These are phyloP conservation scores for Montifringilla adamsi DNA, from an alignment of 2,113 vertebrate species.

Conservation along the genomic window DNA sequence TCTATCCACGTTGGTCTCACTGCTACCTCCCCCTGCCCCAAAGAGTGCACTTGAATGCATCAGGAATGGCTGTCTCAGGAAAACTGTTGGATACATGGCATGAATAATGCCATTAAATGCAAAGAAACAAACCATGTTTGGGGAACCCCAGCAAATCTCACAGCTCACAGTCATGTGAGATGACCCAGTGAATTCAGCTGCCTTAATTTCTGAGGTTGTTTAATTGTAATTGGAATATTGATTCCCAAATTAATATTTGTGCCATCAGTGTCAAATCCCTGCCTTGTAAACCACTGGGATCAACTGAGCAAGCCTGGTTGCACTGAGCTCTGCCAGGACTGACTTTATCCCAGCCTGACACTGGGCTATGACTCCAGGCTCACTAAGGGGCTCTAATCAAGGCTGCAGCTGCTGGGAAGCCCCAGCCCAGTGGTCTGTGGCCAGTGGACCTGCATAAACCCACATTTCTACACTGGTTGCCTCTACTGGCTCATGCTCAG, in stretches of 20 bases:
- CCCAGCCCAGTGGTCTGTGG: not conserved
- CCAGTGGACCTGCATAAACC: not conserved
- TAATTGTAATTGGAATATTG: slow-evolving; percentile 27
- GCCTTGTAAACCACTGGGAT: not conserved
- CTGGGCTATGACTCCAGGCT: not conserved
- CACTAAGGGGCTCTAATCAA: not conserved
- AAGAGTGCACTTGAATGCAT: not conserved
- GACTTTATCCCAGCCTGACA: not conserved
- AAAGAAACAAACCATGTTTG: not conserved
- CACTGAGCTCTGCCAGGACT: not conserved
- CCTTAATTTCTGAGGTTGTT: not conserved
- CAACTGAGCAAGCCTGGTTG: not conserved
- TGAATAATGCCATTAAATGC: not conserved
- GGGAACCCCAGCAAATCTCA: not conserved
- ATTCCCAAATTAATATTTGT: not conserved
- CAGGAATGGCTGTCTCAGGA: not conserved
- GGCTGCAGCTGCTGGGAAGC: not conserved
- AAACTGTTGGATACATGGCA: not conserved
- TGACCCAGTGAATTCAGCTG: not conserved
- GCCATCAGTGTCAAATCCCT: not conserved
- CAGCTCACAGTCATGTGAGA: not conserved
- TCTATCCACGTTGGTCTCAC: not conserved
- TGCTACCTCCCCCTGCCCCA: not conserved
- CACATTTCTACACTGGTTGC: not conserved
- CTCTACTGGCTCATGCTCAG: not conserved